Evolutionary conservation across 2,888 invertebrate genomes (phyloP).

Genomic region (Vanessa cardui): DNA sequence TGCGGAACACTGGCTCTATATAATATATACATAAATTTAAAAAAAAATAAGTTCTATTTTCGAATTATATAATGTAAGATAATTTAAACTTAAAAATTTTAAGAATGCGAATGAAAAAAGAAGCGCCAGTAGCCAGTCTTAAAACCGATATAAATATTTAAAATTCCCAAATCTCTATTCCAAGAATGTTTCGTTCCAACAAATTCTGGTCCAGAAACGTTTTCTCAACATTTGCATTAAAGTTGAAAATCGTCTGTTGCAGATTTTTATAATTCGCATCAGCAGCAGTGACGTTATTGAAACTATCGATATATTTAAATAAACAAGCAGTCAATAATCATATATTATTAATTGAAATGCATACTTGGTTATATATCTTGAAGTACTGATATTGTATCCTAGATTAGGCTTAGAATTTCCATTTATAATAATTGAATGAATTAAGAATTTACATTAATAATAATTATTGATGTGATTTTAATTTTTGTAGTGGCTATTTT

Average conservation of each 20-base stretch:
- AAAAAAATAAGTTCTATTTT: too few species aligned
- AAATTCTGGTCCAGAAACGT: conserved; percentile 27
- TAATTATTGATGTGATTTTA: conserved; percentile 1
- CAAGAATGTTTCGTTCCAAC: conserved; percentile 19
- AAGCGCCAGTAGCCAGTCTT: not conserved
- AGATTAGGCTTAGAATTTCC: too few species aligned
- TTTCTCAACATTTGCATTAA: conserved; percentile 43
- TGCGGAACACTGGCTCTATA: too few species aligned
- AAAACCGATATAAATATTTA: conserved; percentile 2
- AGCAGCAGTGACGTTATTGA: conserved; percentile 33
- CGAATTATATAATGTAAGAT: too few species aligned
- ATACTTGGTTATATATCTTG: not conserved
- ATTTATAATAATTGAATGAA: not conserved
- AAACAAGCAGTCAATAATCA: not conserved
- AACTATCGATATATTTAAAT: not conserved
- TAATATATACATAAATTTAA: too few species aligned
- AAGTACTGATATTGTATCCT: too few species aligned
- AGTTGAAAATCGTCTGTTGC: conserved; percentile 42
- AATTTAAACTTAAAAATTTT: too few species aligned
- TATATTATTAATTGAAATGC: not conserved
- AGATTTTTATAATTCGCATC: conserved; percentile 45
- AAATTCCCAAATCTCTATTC: conserved; percentile 3
- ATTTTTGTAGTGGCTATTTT: not conserved
- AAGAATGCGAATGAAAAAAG: not conserved
- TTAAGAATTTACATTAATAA: too few species aligned